These are phyloP conservation scores for Amphipyra berbera DNA, from an alignment of 2,888 invertebrate genomes.

Conservation along the genomic window DNA sequence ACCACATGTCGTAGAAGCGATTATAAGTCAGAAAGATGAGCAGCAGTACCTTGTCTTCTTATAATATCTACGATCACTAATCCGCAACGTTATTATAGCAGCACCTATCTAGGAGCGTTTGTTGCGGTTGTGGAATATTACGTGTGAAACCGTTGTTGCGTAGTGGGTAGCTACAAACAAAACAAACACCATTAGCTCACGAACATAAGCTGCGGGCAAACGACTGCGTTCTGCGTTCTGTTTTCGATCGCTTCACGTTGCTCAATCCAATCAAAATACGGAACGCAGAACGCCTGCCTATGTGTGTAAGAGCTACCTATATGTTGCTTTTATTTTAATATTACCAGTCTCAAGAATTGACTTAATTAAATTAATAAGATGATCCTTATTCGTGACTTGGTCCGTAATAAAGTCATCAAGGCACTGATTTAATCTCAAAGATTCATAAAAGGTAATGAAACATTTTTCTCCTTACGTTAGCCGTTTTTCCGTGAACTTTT, in stretches of 20 bases:
- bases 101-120: constrained; percentile 23
- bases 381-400: constrained; percentile 4
- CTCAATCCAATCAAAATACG: too few relatives aligned
- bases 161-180: too few relatives aligned
- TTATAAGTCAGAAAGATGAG: constrained; percentile 31
- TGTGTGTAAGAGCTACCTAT: too few relatives aligned
- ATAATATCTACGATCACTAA: constrained; percentile 45
- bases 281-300: too few relatives aligned
- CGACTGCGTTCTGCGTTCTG: too few relatives aligned
- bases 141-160: constrained; percentile 1
- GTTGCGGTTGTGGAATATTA: constrained; percentile 21
- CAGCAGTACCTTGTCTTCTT: constrained; percentile 24
- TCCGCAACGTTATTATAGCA: constrained; percentile 30
- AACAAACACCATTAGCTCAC: too few relatives aligned
- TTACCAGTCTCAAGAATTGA: background rate
- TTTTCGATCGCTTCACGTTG: too few relatives aligned
- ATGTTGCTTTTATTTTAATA: too few relatives aligned
- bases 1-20: constrained; percentile 24
- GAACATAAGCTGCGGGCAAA: too few relatives aligned
- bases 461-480: background rate
- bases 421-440: constrained; percentile 23
- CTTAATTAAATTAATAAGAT: constrained; percentile 4
- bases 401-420: constrained; percentile 17
- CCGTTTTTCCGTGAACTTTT: constrained; percentile 7
- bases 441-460: constrained; percentile 24